Evolutionary conservation across 37 sponge, comb jelly and placozoan genomes (phyloP).

Genomic region (Ephydatia muelleri): DNA sequence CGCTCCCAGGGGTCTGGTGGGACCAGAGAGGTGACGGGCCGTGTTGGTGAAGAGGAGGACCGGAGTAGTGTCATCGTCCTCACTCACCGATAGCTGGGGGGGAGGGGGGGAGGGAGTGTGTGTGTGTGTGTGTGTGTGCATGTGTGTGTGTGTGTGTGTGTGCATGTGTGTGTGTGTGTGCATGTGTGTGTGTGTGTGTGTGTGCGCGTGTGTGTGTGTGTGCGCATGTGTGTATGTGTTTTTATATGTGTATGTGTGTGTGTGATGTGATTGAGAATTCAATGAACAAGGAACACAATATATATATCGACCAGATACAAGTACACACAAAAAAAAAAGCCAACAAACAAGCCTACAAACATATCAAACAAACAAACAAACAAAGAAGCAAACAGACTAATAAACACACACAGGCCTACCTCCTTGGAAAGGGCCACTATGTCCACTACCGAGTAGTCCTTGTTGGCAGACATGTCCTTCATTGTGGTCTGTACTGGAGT

Average conservation of each 20-base stretch:
- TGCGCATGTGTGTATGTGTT: too few relatives aligned
- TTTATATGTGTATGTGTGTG: too few relatives aligned
- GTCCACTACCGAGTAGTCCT: conserved; percentile 11
- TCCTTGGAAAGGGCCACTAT: conserved; percentile 23
- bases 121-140: too few relatives aligned
- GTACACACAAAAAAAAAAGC: conserved; percentile 1
- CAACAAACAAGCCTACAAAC: neutral
- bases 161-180: too few relatives aligned
- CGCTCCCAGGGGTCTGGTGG: conserved; percentile 73
- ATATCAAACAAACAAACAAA: too few relatives aligned
- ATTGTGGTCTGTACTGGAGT: conserved; percentile 39
- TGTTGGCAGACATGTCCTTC: conserved; percentile 22
- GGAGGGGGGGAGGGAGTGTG: too few relatives aligned
- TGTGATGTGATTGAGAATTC: too few relatives aligned
- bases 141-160: too few relatives aligned
- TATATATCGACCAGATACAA: too few relatives aligned
- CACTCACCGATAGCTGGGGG: conserved; percentile 36
- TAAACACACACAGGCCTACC: conserved; percentile 12
- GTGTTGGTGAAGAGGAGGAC: conserved; percentile 73
- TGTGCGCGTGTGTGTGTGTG: neutral
- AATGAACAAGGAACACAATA: too few relatives aligned
- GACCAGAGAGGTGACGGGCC: conserved; percentile 69
- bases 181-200: too few relatives aligned
- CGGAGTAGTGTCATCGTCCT: conserved; percentile 63
- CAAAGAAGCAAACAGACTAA: too few relatives aligned